Evolutionary conservation across 2,797 vertebrate species (phyloP), one percentile per base, ranked within the genome.

Genomic region (Lophura swinhoii): DNA sequence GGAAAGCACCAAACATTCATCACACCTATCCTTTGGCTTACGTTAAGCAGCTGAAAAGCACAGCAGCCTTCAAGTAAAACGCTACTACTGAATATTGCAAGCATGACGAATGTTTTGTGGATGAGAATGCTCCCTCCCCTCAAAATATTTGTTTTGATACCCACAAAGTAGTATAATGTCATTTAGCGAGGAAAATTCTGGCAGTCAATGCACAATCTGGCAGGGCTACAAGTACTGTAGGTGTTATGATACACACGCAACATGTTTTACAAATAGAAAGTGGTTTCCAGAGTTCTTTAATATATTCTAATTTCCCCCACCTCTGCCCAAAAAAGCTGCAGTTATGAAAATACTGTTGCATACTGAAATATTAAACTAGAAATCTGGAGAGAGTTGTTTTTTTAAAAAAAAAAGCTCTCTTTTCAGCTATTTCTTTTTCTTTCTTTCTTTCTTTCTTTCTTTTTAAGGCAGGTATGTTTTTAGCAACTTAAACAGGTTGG

Each of bases 401-500:
- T 96, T 91, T 43, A 70, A 95, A 96, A 95, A 95, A 96, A 95
- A 96, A 97, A 96, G 95, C 85, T 96, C 93, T 96, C 96, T 97
- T 97, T 97, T 97, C 96, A 97, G 94, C 88, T 87, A 94, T 97
- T 85, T 68, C 87, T 86, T 69, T 88, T 94, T 35, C 4, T 85
- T 56, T 85, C 81, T 85, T 56, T 85, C 81, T 59, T 88, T 95
- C 21, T 73, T 72, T 20, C 37, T 73, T 87, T 4, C 87, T 86
- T 84, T 87, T 15, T 14, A 94, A 94, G 91, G 95, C 96, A 94
- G 94, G 94, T 97, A 96, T 97, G 97, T 98, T 98, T 98, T 98
- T 98, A 97, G 97, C 94, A 98, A 97, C 97, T 98, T 97, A 98
- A 98, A 98, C 97, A 97, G 96, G 97, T 97, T 97, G 97, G 97